Evolutionary conservation across 2,113 vertebrate genomes (phyloP).

Genomic region (Chloropsis hardwickii): DNA sequence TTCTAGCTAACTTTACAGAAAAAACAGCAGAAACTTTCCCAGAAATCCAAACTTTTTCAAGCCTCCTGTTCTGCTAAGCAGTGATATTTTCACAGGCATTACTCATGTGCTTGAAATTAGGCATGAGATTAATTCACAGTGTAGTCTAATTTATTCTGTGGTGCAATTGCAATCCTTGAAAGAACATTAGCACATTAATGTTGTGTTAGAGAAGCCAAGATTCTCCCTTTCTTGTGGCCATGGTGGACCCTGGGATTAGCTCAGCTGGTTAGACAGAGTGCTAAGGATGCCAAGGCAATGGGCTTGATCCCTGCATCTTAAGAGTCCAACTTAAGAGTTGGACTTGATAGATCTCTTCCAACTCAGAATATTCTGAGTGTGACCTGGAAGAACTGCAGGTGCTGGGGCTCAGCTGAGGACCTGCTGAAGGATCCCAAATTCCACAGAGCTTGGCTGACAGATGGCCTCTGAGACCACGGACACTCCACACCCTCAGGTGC

Average conservation of each 20-base stretch:
- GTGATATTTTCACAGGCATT: not conserved
- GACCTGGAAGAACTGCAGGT: not conserved
- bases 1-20: not conserved
- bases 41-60: not conserved
- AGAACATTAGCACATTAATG: not conserved
- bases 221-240: not conserved
- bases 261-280: not conserved
- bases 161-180: not conserved
- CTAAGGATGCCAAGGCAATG: not conserved
- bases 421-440: not conserved
- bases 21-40: not conserved
- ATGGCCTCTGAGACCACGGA: not conserved
- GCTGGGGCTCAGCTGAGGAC: not conserved
- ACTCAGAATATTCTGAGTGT: not conserved
- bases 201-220: not conserved
- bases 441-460: not conserved
- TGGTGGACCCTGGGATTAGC: not conserved
- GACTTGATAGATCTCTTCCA: not conserved
- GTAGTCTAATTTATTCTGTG: not conserved
- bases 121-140: not conserved
- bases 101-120: not conserved
- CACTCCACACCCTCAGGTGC: rapidly evolving
- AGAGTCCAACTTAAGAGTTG: rapidly evolving
- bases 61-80: not conserved
- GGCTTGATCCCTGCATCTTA: not conserved